Conservation (phyloP, 2,113 vertebrate genomes). For the Tetrao urogallus region DNA sequence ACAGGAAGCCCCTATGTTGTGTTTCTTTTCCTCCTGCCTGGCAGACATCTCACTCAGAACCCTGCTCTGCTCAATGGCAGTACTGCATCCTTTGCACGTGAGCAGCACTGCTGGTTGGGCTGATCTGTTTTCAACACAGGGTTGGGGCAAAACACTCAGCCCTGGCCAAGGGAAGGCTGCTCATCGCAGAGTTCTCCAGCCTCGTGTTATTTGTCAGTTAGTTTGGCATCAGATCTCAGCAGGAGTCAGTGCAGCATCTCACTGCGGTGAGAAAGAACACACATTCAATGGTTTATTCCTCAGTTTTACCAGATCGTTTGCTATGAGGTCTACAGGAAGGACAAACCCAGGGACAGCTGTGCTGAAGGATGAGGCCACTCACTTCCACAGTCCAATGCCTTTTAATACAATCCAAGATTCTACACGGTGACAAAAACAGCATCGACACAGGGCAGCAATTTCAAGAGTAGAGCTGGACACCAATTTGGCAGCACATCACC, state of each 20-base stretch:
- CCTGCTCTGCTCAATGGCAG: too few relatives aligned
- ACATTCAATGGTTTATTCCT: not conserved
- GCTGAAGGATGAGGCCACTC: not conserved
- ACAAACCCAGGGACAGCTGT: not conserved
- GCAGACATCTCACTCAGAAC: not conserved
- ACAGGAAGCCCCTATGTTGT: fast-evolving
- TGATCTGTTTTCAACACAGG: not conserved
- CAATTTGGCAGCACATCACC: not conserved
- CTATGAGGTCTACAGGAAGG: not conserved
- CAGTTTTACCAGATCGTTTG: not conserved
- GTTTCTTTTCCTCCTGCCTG: not conserved
- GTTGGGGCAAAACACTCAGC: not conserved
- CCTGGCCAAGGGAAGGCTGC: not conserved
- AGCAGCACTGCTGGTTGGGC: too few relatives aligned
- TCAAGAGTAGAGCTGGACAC: not conserved
- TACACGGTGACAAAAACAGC: not conserved
- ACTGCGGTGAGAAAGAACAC: not conserved
- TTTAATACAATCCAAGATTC: constrained; percentile 31
- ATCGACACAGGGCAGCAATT: not conserved
- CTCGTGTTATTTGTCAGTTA: not conserved
- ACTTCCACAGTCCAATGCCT: not conserved
- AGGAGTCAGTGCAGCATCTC: fast-evolving
- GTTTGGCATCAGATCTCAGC: not conserved
- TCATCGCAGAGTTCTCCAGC: not conserved
- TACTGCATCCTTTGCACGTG: too few relatives aligned